phyloP scores from a whole-genome alignment of 2,113 vertebrate genomes.

The Odocoileus hemionus region DNA sequence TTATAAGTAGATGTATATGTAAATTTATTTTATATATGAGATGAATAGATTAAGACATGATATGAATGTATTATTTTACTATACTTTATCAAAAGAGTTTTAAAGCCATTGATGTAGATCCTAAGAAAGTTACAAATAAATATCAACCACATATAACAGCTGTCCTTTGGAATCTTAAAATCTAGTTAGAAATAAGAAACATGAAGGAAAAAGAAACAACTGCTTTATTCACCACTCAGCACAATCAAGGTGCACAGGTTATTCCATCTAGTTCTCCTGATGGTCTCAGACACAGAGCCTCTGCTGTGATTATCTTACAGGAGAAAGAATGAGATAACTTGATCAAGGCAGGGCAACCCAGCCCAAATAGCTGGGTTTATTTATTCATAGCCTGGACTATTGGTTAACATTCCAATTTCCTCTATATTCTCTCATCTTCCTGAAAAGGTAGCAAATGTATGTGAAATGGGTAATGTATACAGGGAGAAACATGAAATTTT shows the following conservation, averaged over 20 bases:
- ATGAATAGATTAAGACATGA: not conserved
- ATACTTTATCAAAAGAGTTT: not conserved
- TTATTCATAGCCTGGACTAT: not conserved
- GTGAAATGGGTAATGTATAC: not conserved
- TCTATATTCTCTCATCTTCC: not conserved
- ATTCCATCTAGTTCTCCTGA: not conserved
- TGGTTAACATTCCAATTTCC: not conserved
- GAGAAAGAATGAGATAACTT: conserved; percentile 19
- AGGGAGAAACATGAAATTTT: conserved; percentile 5
- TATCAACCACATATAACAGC: not conserved
- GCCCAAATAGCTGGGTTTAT: not conserved
- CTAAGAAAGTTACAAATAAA: conserved; percentile 12
- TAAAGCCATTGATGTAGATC: conserved; percentile 7
- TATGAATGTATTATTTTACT: conserved; percentile 11
- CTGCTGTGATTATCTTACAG: not conserved
- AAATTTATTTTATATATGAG: not conserved
- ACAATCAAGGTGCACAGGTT: not conserved
- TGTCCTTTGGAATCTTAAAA: not conserved
- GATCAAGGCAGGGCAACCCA: not conserved
- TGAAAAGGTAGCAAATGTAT: not conserved
- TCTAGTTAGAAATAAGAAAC: not conserved
- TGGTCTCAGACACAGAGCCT: not conserved
- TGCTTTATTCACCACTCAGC: not conserved
- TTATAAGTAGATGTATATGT: not conserved
- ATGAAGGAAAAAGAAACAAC: not conserved